Evolutionary conservation across 1,140 invertebrate species (phyloP).

Genomic region (Neomicropteryx cornuta): DNA sequence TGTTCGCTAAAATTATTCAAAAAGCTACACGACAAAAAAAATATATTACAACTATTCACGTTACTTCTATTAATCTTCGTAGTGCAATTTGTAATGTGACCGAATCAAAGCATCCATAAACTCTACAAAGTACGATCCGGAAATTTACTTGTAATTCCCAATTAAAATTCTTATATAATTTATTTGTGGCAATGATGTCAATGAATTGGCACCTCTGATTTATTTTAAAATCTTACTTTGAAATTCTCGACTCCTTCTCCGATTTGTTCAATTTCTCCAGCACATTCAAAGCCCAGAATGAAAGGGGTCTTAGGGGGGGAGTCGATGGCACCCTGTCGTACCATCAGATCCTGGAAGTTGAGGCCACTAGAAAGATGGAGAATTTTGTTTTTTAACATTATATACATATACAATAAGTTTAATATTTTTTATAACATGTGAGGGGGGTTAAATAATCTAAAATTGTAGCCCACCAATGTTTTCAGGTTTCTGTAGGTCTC

Average conservation of each 20-base stretch:
- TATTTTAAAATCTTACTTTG: conserved; percentile 54
- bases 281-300: conserved; percentile 79
- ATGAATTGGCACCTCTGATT: no score
- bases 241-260: conserved; percentile 75
- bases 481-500: conserved; percentile 7
- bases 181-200: no score
- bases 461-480: conserved; percentile 3
- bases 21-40: no score
- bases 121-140: no score
- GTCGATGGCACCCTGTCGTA: conserved; percentile 73
- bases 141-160: no score
- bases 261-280: conserved; percentile 70
- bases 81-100: no score
- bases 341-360: conserved; percentile 80
- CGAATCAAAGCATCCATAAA: no score
- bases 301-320: conserved; percentile 76
- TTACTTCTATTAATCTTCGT: no score
- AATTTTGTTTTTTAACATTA: conserved; percentile 9
- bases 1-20: no score
- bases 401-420: no score
- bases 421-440: background rate
- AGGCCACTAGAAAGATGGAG: conserved; percentile 58
- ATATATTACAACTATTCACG: no score
- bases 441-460: conserved; percentile 7
- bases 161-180: no score